These are phyloP conservation scores for Propithecus deckenii DNA, from an alignment of 2,797 vertebrate species.

Conservation along the genomic window DNA sequence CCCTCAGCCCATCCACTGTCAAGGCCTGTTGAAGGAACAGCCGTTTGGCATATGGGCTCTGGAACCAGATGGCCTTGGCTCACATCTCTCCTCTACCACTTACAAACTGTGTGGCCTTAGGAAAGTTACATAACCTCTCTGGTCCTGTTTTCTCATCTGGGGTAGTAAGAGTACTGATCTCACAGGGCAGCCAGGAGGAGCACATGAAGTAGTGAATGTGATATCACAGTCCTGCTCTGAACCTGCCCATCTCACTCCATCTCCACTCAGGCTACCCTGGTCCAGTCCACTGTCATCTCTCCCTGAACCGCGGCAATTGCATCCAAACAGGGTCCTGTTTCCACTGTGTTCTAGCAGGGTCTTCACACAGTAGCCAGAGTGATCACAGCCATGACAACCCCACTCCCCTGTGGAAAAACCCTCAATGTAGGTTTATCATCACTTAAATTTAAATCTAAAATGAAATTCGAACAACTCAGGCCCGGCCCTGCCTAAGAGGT, in stretches of 20 bases:
- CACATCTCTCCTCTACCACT: neutral
- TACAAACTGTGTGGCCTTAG: neutral
- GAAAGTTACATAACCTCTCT: neutral
- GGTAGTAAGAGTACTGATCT: neutral
- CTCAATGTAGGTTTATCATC: neutral
- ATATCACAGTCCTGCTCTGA: neutral
- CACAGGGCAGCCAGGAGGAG: neutral
- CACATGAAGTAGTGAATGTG: neutral
- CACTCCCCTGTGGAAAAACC: neutral
- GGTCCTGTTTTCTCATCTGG: neutral
- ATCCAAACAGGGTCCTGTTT: neutral
- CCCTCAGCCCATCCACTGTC: neutral
- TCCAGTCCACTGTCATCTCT: neutral
- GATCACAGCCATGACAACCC: neutral
- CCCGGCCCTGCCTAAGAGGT: neutral
- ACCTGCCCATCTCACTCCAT: accelerated
- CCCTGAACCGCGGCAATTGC: too few relatives aligned
- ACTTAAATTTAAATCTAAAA: neutral
- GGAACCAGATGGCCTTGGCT: neutral
- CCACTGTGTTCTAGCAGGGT: accelerated
- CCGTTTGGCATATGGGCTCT: neutral
- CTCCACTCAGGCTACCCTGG: neutral
- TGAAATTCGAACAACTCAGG: neutral
- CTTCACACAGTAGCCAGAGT: neutral
- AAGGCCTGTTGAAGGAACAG: neutral